A percentile compares a stretch with the other conserved stretches of the same genome.
Evolutionary conservation across 2,888 invertebrate genomes (phyloP).

Genomic region (Drosophila anceps): DNA sequence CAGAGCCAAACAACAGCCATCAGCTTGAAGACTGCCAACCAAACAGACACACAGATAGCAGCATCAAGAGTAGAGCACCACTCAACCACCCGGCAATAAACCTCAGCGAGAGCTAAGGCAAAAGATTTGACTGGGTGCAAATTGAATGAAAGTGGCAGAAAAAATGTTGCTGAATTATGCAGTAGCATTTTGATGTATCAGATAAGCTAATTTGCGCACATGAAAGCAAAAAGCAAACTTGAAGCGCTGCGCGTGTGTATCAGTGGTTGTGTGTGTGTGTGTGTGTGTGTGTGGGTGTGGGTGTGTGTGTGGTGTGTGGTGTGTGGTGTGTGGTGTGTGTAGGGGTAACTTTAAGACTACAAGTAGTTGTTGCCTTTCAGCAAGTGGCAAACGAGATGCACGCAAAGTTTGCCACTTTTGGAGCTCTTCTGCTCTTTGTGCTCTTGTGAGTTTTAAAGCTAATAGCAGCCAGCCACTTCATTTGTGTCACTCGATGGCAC

Average conservation of each 20-base stretch:
- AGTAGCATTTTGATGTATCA: constrained; percentile 75
- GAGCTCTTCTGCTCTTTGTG: constrained; percentile 37
- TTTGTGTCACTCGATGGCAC: constrained; percentile 78
- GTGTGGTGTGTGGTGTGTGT: not conserved
- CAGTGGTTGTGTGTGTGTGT: not conserved
- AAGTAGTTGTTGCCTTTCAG: constrained; percentile 44
- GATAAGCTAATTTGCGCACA: constrained; percentile 79
- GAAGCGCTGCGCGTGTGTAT: constrained; percentile 4
- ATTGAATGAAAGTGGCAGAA: constrained; percentile 82
- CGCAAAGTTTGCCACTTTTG: constrained; percentile 60
- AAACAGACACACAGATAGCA: constrained; percentile 3
- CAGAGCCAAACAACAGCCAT: constrained; percentile 18
- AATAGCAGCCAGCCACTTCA: constrained; percentile 79
- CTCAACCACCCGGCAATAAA: constrained; percentile 24
- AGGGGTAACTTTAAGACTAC: constrained; percentile 51
- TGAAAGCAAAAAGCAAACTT: constrained; percentile 58
- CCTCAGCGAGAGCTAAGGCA: constrained; percentile 33
- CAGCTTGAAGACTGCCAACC: constrained; percentile 4
- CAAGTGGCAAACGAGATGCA: constrained; percentile 49
- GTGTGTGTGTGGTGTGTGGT: not conserved
- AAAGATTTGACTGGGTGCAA: constrained; percentile 76
- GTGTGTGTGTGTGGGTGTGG: not conserved
- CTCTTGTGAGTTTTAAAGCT: constrained; percentile 71
- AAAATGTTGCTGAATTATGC: constrained; percentile 82
- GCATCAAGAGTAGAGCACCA: not conserved